These are phyloP conservation scores for Rallus limicola DNA, from an alignment of 2,113 vertebrate species.

Conservation along the genomic window DNA sequence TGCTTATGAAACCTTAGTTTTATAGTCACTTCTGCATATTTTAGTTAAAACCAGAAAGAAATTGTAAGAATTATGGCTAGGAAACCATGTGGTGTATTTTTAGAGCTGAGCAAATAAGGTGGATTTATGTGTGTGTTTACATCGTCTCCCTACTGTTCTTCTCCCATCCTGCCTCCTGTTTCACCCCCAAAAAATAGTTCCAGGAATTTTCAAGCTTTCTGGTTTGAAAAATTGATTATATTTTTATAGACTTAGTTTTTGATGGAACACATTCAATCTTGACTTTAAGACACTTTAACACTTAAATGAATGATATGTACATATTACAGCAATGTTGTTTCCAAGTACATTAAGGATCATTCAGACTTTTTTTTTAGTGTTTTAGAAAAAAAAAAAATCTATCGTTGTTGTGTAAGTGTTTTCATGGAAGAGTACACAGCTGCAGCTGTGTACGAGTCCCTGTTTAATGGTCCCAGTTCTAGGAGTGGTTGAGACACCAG, in stretches of 20 bases:
- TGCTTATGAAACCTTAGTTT: background rate
- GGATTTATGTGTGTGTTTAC: background rate
- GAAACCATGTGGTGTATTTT: background rate
- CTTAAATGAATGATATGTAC: background rate
- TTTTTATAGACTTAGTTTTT: background rate
- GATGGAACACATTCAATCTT: background rate
- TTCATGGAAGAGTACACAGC: background rate
- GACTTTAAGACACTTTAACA: background rate
- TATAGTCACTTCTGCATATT: background rate
- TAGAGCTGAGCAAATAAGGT: background rate
- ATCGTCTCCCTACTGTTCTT: background rate
- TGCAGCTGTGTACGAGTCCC: no score
- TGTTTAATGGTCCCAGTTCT: no score
- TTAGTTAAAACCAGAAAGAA: background rate
- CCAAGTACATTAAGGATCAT: background rate
- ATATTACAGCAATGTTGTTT: background rate
- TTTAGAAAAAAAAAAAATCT: background rate
- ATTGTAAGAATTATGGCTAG: background rate
- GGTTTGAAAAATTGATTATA: background rate
- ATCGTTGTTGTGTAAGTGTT: background rate
- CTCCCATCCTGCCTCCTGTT: background rate
- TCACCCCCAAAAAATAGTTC: background rate
- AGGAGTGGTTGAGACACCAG: no score
- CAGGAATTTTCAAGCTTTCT: background rate
- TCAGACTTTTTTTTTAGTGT: background rate